Evolutionary conservation across 1,140 invertebrate species (phyloP), one percentile per base, ranked within the genome.

Genomic region (Hylaeus anthracinus): DNA sequence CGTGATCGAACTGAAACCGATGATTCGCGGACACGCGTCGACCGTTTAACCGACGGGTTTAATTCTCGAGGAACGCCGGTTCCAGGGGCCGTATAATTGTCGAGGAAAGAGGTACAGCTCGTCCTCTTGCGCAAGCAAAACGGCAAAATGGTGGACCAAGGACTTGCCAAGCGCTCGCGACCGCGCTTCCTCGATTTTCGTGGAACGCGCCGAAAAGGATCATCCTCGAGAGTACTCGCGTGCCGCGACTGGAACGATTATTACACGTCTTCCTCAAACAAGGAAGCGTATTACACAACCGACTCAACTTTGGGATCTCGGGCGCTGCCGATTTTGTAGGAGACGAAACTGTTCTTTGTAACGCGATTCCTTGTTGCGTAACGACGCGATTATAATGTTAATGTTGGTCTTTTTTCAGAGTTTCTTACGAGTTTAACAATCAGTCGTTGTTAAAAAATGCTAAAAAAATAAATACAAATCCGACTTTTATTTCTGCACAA

Each of bases 91-190:
- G 66, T 84, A 72, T 84, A 84, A 84, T 84, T 84, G 83, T 84
- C 65, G n/a, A 5, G n/a, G n/a, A 45, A 51, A 12, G 15, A 3
- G 39, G 10, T 56, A 56, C 15, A 56, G 60, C 60, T 63, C 60
- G 55, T 26, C 72, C 58, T 78, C 74, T 84, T 84, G 83, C 83
- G 83, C 72, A 84, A 84, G 80, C 82, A 64, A 26, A 26, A 41
- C 70, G 70, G 12, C 9, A 65, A 64, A 72, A 74, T 65, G 43
- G 43, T 10, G 60, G 60, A 39, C 37, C 79, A 77, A 81, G 79
- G 79, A 76, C 79, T 76, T 2, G 64, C 26, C 26, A n/a, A 39
- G 14, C 14, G 43, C 43, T 9, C 76, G 76, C 56, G 60, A 77
- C 37, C 12, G 45, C 45, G 72, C 64, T 61, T 75, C 66, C 61